Percentiles rank a stretch among this genome's conserved stretches.
phyloP scores from a whole-genome alignment of 1,140 invertebrate genomes.

The Augochlora pura region DNA sequence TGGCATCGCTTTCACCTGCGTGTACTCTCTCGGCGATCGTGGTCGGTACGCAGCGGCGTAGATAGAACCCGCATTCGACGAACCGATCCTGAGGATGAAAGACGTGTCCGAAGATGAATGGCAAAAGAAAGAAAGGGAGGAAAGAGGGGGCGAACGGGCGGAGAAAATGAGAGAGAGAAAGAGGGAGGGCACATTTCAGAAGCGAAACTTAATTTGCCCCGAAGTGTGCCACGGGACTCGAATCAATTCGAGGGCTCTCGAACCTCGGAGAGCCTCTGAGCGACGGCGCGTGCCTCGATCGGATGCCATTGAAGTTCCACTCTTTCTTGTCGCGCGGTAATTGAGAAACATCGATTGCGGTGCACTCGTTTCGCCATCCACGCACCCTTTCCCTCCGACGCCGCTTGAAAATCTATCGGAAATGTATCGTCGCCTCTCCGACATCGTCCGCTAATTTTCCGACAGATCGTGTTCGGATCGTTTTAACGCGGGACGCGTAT shows the following conservation, averaged over 20 bases:
- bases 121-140: conserved; percentile 14
- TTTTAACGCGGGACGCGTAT: not conserved
- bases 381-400: not conserved
- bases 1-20: not conserved
- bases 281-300: conserved; percentile 76
- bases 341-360: conserved; percentile 59
- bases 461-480: not conserved
- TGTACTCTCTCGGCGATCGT: conserved; percentile 6
- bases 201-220: conserved; percentile 78
- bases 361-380: conserved; percentile 45
- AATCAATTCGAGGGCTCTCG: conserved; percentile 78
- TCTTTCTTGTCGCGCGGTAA: conserved; percentile 61
- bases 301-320: conserved; percentile 73
- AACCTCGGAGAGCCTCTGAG: conserved; percentile 72
- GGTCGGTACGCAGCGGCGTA: conserved; percentile 46
- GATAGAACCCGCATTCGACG: conserved; percentile 39
- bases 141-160: too few relatives aligned
- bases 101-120: conserved; percentile 20
- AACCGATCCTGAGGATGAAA: conserved; percentile 24
- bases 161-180: not conserved
- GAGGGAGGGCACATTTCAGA: conserved; percentile 69
- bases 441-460: not conserved
- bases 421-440: not conserved
- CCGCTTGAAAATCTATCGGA: not conserved
- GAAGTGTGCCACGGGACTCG: conserved; percentile 76